phyloP scores from a whole-genome alignment of 2,797 vertebrate species.

The Nannoperca australis region DNA sequence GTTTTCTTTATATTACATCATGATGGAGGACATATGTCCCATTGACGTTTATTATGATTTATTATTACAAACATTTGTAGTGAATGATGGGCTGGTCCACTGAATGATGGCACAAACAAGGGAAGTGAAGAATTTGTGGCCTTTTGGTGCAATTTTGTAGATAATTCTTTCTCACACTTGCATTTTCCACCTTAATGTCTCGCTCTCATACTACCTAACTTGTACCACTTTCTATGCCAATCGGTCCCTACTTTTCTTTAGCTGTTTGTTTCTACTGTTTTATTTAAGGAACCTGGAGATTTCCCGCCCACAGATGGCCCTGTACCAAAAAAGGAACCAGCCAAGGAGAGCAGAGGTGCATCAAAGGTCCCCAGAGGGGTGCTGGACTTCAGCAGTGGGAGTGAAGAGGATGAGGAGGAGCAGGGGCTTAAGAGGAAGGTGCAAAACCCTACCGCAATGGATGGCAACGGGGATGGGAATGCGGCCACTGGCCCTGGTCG shows the following conservation, averaged over 20 bases:
- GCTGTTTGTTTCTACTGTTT: constrained; percentile 35
- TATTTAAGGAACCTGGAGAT: constrained; percentile 53
- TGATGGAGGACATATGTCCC: constrained; percentile 47
- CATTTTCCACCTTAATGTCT: background rate
- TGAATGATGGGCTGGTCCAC: constrained; percentile 29
- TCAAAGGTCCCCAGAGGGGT: constrained; percentile 46
- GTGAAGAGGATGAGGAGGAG: constrained; percentile 89
- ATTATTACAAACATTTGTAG: constrained; percentile 56
- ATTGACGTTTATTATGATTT: constrained; percentile 59
- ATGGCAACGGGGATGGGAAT: constrained; percentile 31
- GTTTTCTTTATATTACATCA: constrained; percentile 57
- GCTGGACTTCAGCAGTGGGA: constrained; percentile 88
- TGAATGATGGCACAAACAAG: constrained; percentile 37
- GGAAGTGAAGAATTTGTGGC: constrained; percentile 14
- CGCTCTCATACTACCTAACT: background rate
- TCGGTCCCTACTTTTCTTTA: constrained; percentile 13
- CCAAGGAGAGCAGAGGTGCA: constrained; percentile 23
- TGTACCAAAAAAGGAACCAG: constrained; percentile 18
- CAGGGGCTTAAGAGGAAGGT: constrained; percentile 55
- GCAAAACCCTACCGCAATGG: constrained; percentile 59
- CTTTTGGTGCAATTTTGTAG: constrained; percentile 21
- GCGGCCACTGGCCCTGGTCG: constrained; percentile 63
- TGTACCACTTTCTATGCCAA: background rate
- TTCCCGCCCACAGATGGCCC: constrained; percentile 1
- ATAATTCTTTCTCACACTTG: background rate